Evolutionary conservation across 2,797 vertebrate genomes (phyloP).

Genomic region (Enteromius argenteus): DNA sequence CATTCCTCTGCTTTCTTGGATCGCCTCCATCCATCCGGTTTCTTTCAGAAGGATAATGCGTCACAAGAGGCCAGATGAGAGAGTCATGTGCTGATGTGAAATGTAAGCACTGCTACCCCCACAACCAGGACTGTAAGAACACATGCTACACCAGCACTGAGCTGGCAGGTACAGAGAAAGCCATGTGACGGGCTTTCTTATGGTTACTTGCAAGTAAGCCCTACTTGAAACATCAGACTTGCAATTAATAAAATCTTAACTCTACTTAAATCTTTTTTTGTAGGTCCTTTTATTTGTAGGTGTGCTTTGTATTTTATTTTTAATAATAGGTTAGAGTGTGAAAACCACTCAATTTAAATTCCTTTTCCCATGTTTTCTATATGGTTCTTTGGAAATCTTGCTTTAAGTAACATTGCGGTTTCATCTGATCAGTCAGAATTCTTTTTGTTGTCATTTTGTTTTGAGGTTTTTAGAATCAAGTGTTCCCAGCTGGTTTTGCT

Average conservation of each 20-base stretch:
- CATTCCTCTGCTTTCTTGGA: slow-evolving; percentile 68
- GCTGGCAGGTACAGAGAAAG: slow-evolving; percentile 14
- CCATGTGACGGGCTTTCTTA: slow-evolving; percentile 1
- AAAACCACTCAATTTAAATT: not conserved
- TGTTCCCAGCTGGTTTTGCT: not conserved
- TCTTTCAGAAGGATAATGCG: slow-evolving; percentile 66
- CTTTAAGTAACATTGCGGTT: not conserved
- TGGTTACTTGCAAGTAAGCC: not conserved
- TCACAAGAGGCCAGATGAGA: slow-evolving; percentile 72
- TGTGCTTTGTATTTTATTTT: not conserved
- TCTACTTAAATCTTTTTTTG: not conserved
- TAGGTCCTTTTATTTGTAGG: not conserved
- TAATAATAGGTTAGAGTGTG: not conserved
- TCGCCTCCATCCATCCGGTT: slow-evolving; percentile 71
- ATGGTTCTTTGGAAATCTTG: not conserved
- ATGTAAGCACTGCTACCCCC: slow-evolving; percentile 57
- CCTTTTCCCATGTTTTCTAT: not conserved
- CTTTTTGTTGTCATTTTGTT: not conserved
- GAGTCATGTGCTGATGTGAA: slow-evolving; percentile 67
- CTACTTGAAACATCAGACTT: not conserved
- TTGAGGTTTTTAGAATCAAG: not conserved
- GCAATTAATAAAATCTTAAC: not conserved
- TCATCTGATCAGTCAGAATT: not conserved
- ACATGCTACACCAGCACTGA: slow-evolving; percentile 48
- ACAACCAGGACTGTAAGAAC: not conserved